Conservation (phyloP, 2,888 invertebrate species). For the Scaeva pyrastri region DNA sequence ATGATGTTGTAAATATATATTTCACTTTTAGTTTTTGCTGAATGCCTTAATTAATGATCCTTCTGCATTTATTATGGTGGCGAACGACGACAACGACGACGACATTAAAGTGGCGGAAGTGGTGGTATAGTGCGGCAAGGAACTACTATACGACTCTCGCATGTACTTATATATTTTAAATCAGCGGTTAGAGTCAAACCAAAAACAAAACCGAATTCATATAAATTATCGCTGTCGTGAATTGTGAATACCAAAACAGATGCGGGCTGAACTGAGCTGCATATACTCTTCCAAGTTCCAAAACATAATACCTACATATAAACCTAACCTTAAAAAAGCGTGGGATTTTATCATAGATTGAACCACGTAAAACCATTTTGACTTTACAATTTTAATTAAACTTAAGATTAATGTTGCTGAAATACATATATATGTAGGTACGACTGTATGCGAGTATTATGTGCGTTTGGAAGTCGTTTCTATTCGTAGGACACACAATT, state of each 20-base stretch:
- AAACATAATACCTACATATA: not conserved
- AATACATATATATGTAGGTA: not conserved
- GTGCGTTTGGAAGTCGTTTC: too few species aligned
- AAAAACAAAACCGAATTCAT: constrained; percentile 18
- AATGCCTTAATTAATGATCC: constrained; percentile 55
- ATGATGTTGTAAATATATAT: not conserved
- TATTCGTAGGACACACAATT: not conserved
- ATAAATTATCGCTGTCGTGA: constrained; percentile 25
- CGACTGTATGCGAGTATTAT: too few species aligned
- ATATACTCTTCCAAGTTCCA: too few species aligned
- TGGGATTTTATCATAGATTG: not conserved
- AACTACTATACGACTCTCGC: not conserved
- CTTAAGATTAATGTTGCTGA: constrained; percentile 45
- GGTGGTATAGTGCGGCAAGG: not conserved
- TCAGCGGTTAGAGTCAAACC: constrained; percentile 16
- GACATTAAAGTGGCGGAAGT: not conserved
- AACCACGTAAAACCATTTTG: constrained; percentile 1
- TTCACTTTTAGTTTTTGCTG: constrained; percentile 1
- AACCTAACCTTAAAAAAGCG: constrained; percentile 2
- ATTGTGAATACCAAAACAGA: constrained; percentile 13
- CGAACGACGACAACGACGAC: too few species aligned
- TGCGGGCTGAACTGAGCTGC: not conserved
- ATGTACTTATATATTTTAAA: constrained; percentile 20
- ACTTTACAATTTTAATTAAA: constrained; percentile 58
- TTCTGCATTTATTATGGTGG: constrained; percentile 15